Percentiles rank a stretch among this genome's conserved stretches.
Evolutionary conservation across 2,113 vertebrate genomes (phyloP).

Genomic region (Ochotona princeps): DNA sequence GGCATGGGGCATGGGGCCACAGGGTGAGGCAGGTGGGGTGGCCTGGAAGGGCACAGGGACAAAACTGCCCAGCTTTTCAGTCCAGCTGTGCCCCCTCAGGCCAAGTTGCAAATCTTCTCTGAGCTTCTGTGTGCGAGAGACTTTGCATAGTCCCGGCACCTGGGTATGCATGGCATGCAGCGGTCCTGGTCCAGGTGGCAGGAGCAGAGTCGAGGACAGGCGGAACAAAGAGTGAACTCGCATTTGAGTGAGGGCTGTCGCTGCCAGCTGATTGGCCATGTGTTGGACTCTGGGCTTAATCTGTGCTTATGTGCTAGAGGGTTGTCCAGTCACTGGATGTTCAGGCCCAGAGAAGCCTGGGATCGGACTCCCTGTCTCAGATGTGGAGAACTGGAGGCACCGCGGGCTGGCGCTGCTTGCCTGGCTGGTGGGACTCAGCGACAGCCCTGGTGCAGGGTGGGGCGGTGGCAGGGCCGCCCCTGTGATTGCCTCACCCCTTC

Average conservation of each 20-base stretch:
- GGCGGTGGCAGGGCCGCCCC: not conserved
- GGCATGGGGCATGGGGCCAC: not conserved
- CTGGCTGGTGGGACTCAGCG: not conserved
- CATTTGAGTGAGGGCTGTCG: too few species aligned
- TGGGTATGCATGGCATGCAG: not conserved
- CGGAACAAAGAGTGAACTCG: not conserved
- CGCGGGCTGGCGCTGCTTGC: slow-evolving; percentile 5
- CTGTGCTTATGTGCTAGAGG: not conserved
- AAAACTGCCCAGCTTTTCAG: not conserved
- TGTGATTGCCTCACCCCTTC: not conserved
- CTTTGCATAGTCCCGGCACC: too few species aligned
- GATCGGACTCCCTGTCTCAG: not conserved
- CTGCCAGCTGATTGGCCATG: not conserved
- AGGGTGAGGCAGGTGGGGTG: not conserved
- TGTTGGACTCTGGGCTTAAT: not conserved
- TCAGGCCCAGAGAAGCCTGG: not conserved
- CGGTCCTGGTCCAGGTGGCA: not conserved
- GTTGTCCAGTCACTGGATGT: not conserved
- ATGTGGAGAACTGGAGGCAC: slow-evolving; percentile 2
- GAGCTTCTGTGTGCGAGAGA: not conserved
- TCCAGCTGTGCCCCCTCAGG: not conserved
- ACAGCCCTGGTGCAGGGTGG: not conserved
- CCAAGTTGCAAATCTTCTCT: not conserved
- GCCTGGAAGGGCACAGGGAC: not conserved
- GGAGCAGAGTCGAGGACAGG: not conserved